These are phyloP conservation scores for Andricus curvator DNA, from an alignment of 2,888 invertebrate genomes.

Conservation along the genomic window DNA sequence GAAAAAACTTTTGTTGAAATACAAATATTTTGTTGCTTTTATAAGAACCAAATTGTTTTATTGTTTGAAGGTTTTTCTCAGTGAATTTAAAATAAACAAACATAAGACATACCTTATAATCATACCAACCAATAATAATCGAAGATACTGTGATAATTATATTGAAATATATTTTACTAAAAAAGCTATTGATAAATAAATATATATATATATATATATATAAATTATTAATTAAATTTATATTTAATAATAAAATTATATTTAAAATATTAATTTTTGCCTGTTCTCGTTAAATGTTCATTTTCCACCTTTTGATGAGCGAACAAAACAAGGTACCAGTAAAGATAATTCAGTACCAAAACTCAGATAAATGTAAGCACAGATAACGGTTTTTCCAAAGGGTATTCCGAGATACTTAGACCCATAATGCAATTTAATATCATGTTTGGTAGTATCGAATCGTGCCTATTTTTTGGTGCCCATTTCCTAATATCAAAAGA, in stretches of 20 bases:
- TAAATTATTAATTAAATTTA: too few species aligned
- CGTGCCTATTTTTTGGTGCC: not conserved
- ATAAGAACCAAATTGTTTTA: too few species aligned
- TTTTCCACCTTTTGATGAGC: too few species aligned
- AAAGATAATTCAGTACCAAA: not conserved
- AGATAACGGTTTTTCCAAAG: constrained; percentile 5
- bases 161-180: constrained; percentile 1
- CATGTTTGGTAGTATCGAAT: not conserved
- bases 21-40: not conserved
- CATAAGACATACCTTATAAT: not conserved
- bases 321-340: not conserved
- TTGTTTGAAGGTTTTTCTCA: too few species aligned
- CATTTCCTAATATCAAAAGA: not conserved
- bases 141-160: not conserved
- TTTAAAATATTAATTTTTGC: too few species aligned
- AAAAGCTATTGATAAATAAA: too few species aligned
- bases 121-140: not conserved
- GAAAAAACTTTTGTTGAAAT: too few species aligned
- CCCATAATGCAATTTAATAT: constrained; percentile 1
- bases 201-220: too few species aligned
- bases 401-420: not conserved
- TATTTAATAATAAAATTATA: too few species aligned
- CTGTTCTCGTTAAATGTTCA: not conserved
- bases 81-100: too few species aligned
- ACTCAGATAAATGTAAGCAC: not conserved